These are phyloP conservation scores for Thalassarche chlororhynchos DNA, from an alignment of 2,113 vertebrate species.

Conservation along the genomic window DNA sequence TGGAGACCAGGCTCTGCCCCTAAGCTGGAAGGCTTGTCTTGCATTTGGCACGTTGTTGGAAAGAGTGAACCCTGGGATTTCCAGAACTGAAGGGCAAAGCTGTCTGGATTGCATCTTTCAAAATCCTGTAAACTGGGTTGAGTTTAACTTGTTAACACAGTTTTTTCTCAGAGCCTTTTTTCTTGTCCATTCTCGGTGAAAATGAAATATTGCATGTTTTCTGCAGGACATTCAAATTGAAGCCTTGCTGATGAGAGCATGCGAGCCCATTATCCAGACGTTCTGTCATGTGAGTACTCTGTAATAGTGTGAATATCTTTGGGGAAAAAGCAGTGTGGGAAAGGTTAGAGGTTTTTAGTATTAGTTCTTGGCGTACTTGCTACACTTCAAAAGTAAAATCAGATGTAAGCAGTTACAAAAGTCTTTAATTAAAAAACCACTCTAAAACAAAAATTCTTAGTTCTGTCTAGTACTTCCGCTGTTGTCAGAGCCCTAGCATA, in stretches of 20 bases:
- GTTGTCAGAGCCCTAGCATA: not conserved
- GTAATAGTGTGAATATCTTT: not conserved
- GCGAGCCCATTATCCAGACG: constrained; percentile 91
- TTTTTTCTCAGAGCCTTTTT: not conserved
- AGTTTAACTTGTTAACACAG: not conserved
- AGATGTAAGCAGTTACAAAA: not conserved
- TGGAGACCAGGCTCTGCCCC: not conserved
- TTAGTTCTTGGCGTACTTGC: not conserved
- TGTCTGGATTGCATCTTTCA: not conserved
- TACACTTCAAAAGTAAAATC: not conserved
- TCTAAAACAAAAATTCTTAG: not conserved
- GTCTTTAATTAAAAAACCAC: not conserved
- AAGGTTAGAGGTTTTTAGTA: not conserved
- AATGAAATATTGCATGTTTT: not conserved
- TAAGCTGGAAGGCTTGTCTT: not conserved
- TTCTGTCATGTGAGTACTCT: constrained; percentile 87
- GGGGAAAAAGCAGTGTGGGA: not conserved
- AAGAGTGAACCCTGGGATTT: not conserved
- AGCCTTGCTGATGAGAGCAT: constrained; percentile 95
- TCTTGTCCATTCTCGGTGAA: not conserved
- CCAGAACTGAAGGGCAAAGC: not conserved
- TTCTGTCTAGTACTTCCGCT: not conserved
- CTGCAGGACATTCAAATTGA: constrained; percentile 96
- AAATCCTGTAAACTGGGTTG: not conserved
- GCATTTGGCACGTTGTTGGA: not conserved